phyloP scores from a whole-genome alignment of 2,797 vertebrate genomes.

The Lophotriccus pileatus region DNA sequence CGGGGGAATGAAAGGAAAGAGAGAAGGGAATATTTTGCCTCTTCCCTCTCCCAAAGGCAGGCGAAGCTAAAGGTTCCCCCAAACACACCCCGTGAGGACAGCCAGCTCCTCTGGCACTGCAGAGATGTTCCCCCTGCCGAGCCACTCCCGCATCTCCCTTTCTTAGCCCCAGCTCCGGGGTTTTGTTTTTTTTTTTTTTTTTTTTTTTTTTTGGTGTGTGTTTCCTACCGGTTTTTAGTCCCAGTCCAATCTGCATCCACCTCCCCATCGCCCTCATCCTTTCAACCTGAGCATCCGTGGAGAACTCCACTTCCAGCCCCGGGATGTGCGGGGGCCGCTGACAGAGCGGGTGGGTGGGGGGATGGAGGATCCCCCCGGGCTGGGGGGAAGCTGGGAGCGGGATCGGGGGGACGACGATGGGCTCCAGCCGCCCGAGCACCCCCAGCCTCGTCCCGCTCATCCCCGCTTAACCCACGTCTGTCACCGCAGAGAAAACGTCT shows the following conservation, averaged over 20 bases:
- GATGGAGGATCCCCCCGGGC: not conserved
- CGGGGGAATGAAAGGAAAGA: not conserved
- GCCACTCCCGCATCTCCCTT: not conserved
- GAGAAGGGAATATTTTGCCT: not conserved
- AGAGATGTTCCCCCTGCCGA: fast-evolving
- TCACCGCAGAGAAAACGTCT: not conserved
- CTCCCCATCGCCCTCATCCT: not conserved
- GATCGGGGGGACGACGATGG: not conserved
- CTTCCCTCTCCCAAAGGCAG: not conserved
- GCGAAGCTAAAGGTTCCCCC: not conserved
- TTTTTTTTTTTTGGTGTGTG: too few relatives aligned
- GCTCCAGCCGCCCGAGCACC: not conserved
- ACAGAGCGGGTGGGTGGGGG: fast-evolving
- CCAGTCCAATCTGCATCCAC: not conserved
- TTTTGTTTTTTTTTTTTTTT: too few relatives aligned
- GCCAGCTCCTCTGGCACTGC: not conserved
- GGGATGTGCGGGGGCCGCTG: not conserved
- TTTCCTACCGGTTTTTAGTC: not conserved
- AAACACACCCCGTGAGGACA: fast-evolving
- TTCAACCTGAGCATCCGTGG: not conserved
- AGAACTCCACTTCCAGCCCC: not conserved
- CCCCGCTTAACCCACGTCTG: not conserved
- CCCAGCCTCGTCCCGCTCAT: not conserved
- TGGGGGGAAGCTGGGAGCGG: not conserved
- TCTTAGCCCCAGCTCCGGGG: fast-evolving